Conservation (phyloP, 2,797 vertebrate genomes). For the Ara ararauna region DNA sequence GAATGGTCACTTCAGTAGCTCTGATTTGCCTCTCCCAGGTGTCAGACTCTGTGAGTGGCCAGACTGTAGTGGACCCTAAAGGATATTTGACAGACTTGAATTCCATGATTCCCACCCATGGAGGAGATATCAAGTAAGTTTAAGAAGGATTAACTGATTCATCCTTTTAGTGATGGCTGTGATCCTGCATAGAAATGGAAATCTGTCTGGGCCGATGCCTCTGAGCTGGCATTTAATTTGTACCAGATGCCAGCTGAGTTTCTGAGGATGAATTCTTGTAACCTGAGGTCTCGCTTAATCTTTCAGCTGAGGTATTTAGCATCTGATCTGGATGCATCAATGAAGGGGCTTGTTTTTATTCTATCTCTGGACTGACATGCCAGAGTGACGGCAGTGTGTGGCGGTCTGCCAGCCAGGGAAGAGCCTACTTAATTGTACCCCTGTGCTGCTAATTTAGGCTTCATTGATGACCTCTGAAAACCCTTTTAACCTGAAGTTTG, state of each 20-base stretch:
- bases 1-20: not conserved
- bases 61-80: slow-evolving; percentile 98
- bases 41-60: slow-evolving; percentile 97
- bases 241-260: not conserved
- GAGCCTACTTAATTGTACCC: not conserved
- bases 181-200: slow-evolving; percentile 6
- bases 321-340: slow-evolving; percentile 11
- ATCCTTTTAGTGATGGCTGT: slow-evolving; percentile 10
- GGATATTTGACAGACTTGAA: slow-evolving; percentile 98
- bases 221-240: not conserved
- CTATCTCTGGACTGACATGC: not conserved
- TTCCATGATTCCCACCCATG: slow-evolving; percentile 98
- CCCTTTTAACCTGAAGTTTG: not conserved
- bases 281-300: not conserved
- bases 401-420: slow-evolving; percentile 6
- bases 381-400: not conserved
- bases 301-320: not conserved
- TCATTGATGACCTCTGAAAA: not conserved
- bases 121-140: slow-evolving; percentile 97
- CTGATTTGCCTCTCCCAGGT: slow-evolving; percentile 80
- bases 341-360: not conserved
- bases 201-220: not conserved
- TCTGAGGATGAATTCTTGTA: not conserved
- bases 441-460: not conserved
- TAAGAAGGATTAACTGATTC: not conserved